Evolutionary conservation across 2,888 invertebrate species (phyloP), one percentile per base, ranked within the genome.

Genomic region (Terebella lapidaria): DNA sequence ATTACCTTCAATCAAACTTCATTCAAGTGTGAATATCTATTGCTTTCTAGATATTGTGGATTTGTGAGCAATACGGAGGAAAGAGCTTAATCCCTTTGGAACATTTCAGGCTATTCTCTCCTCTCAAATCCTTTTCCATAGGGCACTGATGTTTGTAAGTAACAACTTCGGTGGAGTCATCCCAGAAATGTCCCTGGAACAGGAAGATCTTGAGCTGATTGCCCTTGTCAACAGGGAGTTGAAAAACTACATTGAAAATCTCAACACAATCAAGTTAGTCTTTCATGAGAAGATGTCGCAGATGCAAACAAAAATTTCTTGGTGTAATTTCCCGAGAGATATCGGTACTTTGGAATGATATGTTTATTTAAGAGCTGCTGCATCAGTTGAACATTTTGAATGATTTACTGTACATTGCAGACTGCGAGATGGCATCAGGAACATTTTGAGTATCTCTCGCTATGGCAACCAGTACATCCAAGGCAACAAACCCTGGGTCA

Each of bases 401-500:
- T 35, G n/a, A 35, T 15, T 35, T 35, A 35, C 10, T 49, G 10
- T 10, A 22, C 5, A 10, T 20, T 56, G 5, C 60, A 68, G 79
- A 66, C 82, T 95, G 25, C 84, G 94, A 26, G 95, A 96, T 72
- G 91, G 91, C 0, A 85, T 97, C 22, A 84, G 90, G 18, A 88
- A 90, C 77, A 87, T 97, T 68, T 82, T 99, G 70, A 85, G 86
- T 1, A 89, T 97, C 61, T 94, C 96, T 0, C 86, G 92, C 1
- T 87, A 90, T 67, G 97, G 97, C 3, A 99, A 99, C 84, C 94
- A 94, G 74, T 95, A 92, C 79, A 93, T 99, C 89, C 99, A 99
- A 83, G 83, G 85, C 1, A 88, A 89, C 67, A 89, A 94, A 77
- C 97, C 99, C 0, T 99, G 99, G 97, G 91, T 91, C 4, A 84